Evolutionary conservation across 2,113 vertebrate genomes (phyloP).

Genomic region (Solea solea): DNA sequence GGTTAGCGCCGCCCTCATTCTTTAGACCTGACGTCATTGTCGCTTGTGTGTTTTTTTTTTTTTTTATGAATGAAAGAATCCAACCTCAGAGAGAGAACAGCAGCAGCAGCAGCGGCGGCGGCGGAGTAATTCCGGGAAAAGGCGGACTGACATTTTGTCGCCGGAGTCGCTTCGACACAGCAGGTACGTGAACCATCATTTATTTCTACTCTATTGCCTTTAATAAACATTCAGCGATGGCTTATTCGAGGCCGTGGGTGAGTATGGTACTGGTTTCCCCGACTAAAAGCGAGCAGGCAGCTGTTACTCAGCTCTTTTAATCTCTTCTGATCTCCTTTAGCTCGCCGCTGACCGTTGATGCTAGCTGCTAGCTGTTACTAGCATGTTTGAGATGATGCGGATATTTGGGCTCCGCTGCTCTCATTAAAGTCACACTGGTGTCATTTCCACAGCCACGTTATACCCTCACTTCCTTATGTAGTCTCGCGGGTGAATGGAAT

Average conservation of each 20-base stretch:
- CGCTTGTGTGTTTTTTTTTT: constrained; percentile 62
- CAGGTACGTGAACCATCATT: constrained; percentile 53
- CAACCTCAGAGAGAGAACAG: constrained; percentile 59
- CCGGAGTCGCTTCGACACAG: constrained; percentile 69
- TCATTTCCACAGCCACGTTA: neutral
- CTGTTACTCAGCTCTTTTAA: constrained; percentile 34
- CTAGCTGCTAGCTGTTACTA: constrained; percentile 74
- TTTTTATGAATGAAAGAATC: constrained; percentile 88
- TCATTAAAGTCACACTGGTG: neutral
- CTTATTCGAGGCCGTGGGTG: neutral
- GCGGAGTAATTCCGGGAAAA: constrained; percentile 87
- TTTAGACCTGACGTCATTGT: constrained; percentile 81
- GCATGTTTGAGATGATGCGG: constrained; percentile 57
- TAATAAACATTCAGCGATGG: neutral
- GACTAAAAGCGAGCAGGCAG: constrained; percentile 67
- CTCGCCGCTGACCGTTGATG: constrained; percentile 63
- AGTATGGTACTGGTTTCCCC: constrained; percentile 17
- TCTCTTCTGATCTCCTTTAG: constrained; percentile 71
- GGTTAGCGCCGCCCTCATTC: constrained; percentile 81
- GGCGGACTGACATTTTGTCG: constrained; percentile 83
- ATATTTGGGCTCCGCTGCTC: constrained; percentile 2
- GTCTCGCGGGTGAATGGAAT: neutral
- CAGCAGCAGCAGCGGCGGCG: constrained; percentile 14
- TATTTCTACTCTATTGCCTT: neutral
- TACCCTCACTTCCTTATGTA: rapidly evolving